Base-by-base conservation (phyloP, 2,797 vertebrate genomes). In the Molothrus aeneus region DNA sequence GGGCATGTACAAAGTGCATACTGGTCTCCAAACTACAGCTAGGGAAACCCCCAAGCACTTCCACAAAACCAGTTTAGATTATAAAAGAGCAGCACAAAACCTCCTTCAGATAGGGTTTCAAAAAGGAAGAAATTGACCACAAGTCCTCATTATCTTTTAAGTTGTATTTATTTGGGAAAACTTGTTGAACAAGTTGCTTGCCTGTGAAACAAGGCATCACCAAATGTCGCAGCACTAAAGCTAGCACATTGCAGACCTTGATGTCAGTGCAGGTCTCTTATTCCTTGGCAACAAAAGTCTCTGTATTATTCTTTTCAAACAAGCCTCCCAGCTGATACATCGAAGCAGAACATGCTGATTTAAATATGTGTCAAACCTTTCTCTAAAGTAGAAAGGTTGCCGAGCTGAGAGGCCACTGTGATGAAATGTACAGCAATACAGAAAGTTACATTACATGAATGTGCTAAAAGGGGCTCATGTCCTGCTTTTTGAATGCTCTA, bases 41-140 rank as follows among this genome's bases (percentile, higher is more conserved):
- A 56, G 50, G 51, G 70, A 94, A 97, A 81, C 28, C 68, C 70
- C 40, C 70, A 72, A 73, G 24, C 36, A 60, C 48, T 96, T 82
- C 9, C 45, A 81, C 64, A 77, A 84, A 86, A 77, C 31, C 24
- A 57, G 38, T 82, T 86, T 34, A 69, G 17, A 73, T 56, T 82
- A 26, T 16, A 86, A 74, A 79, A 91, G 15, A 71, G 6, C 8
- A 72, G 63, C 51, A 79, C 28, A 42, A 90, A 90, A 36, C 9
- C 40, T 66, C 25, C 36, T 69, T 24, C 16, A 82, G 36, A 50
- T 2, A 78, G 21, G 4, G 19, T 40, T 90, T 81, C 34, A 65
- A 69, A 90, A 81, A 59, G 47, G 56, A 86, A 77, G 56, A 72
- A 84, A 74, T 6, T 15, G 45, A 57, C 48, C 68, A 42, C 59